Base-by-base conservation (phyloP, 1,140 invertebrate genomes). In the Achatina immaculata region DNA sequence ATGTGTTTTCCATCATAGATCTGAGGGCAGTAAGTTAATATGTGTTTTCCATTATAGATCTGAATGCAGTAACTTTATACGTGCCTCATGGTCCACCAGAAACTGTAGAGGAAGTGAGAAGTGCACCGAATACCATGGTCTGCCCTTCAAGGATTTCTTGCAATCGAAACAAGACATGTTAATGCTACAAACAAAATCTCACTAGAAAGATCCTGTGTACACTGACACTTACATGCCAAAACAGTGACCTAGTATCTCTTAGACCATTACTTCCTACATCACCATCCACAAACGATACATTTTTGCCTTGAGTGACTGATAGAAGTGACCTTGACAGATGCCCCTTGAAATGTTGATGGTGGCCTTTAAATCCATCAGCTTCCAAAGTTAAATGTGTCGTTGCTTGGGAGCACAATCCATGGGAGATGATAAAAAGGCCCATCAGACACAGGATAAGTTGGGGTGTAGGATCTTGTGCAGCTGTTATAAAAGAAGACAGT, bases 381-480 rank as follows among this genome's bases (percentile, higher is more conserved):
- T 42, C n/a, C 42, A 42, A 45, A 6, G 38, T 40, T 19, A 45
- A 36, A 34, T 24, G 45, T 45, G 45, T 3, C 31, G 19, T 3
- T 71, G 34, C 24, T 7, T 42, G 38, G 38, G 3, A 28, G 6
- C 16, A 45, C 1, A 74, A 34, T 28, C 42, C 45, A 51, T 45
- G 45, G 45, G 42, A 74, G 31, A 74, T 31, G 72, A 34, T 24
- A 48, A 31, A 21, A 40, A 71, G 6, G 45, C 72, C 72, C 72
- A 74, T 51, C 42, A 74, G 51, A 31, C 72, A 74, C 40, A 74
- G 34, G 43, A 74, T 51, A 21, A 74, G 42, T 9, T 31, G 72
- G 38, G 72, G 45, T 3, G 42, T 48, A 45, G 42, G 68, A 38
- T 42, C 42, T 42, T 19, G 0, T 45, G 42, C 38, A 40, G 38